These are phyloP conservation scores for Mesoclemmys tuberculata DNA, from an alignment of 2,113 vertebrate genomes.

Conservation along the genomic window DNA sequence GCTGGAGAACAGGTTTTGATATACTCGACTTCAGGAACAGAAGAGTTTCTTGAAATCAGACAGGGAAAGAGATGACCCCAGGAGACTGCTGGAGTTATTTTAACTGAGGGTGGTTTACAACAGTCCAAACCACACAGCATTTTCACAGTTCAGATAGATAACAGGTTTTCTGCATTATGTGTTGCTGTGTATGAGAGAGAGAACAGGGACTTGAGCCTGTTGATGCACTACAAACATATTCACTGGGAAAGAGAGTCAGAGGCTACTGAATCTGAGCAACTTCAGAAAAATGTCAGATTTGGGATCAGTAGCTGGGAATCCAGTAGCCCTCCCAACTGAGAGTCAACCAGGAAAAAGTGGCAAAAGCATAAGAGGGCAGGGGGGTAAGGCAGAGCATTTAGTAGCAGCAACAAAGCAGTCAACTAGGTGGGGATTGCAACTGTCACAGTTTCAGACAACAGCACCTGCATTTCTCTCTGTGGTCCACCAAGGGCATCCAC, in stretches of 20 bases:
- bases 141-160: background rate
- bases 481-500: too few relatives aligned
- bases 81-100: background rate
- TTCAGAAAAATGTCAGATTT: too few relatives aligned
- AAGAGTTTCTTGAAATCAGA: background rate
- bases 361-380: background rate
- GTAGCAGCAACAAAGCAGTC: background rate
- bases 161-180: background rate
- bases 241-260: too few relatives aligned
- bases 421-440: background rate
- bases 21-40: background rate
- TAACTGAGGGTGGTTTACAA: background rate
- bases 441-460: too few relatives aligned
- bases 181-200: background rate
- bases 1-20: background rate
- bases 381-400: background rate
- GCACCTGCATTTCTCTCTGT: too few relatives aligned
- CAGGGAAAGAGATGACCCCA: too few relatives aligned
- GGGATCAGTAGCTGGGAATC: too few relatives aligned
- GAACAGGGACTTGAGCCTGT: background rate
- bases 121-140: fast-evolving
- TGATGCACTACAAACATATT: background rate
- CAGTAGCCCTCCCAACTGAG: too few relatives aligned
- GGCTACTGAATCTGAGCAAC: too few relatives aligned
- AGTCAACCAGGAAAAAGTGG: background rate